These are phyloP conservation scores for Brachionus paranguensis DNA, from an alignment of 1,140 invertebrate species.

Conservation along the genomic window DNA sequence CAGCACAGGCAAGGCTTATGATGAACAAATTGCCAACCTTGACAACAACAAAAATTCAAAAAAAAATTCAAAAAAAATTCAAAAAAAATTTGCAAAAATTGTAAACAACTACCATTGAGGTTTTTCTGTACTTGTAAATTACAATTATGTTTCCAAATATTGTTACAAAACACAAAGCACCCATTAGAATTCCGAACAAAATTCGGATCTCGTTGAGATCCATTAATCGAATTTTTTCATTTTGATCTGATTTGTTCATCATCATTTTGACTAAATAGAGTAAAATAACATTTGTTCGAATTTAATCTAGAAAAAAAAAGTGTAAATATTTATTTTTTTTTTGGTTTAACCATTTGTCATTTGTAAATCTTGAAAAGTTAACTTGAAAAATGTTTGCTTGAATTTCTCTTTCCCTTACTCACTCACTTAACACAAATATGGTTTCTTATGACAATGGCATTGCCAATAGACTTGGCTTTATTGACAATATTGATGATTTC, in stretches of 20 bases:
- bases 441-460: too few relatives aligned
- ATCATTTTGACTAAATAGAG: background rate
- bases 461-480: too few relatives aligned
- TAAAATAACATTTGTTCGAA: background rate
- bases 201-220: background rate
- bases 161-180: conserved; percentile 14
- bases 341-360: background rate
- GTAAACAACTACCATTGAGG: background rate
- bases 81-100: background rate
- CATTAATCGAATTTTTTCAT: background rate
- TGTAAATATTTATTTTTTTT: background rate
- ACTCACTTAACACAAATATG: too few relatives aligned
- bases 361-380: background rate
- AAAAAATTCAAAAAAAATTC: background rate
- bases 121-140: conserved; percentile 23
- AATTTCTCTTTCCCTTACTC: too few relatives aligned
- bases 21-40: conserved; percentile 40
- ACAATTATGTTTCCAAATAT: conserved; percentile 1
- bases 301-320: background rate
- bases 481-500: too few relatives aligned
- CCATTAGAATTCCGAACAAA: background rate
- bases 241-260: background rate
- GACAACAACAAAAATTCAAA: background rate
- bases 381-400: too few relatives aligned
- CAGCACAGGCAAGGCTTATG: conserved; percentile 24